Conservation (phyloP, 2,113 vertebrate species). For the Marcusenius ussheri region DNA sequence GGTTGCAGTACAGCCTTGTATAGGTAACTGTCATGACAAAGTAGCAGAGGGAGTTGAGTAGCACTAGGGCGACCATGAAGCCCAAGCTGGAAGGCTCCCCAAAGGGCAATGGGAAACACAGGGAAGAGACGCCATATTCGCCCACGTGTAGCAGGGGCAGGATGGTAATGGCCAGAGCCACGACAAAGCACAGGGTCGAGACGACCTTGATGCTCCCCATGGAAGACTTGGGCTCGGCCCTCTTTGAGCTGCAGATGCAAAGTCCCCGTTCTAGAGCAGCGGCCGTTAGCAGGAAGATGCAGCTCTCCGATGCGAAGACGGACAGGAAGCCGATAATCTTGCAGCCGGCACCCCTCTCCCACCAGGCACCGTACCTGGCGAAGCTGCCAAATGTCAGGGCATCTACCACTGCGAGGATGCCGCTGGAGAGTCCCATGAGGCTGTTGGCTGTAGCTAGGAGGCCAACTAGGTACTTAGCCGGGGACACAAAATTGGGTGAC, state of each 20-base stretch:
- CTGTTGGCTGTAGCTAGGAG: slow-evolving; percentile 73
- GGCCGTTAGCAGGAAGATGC: slow-evolving; percentile 78
- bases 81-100: slow-evolving; percentile 64
- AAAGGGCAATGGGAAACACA: slow-evolving; percentile 76
- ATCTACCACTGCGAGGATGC: slow-evolving; percentile 72
- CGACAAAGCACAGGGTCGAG: slow-evolving; percentile 51
- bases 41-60: slow-evolving; percentile 58
- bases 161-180: slow-evolving; percentile 63
- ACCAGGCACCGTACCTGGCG: slow-evolving; percentile 70
- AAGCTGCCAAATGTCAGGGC: slow-evolving; percentile 79
- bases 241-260: slow-evolving; percentile 52
- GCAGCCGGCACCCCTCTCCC: slow-evolving; percentile 82
- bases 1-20: slow-evolving; percentile 62
- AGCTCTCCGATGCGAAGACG: slow-evolving; percentile 77
- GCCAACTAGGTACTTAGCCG: slow-evolving; percentile 74
- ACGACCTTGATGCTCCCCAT: slow-evolving; percentile 47
- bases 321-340: slow-evolving; percentile 72
- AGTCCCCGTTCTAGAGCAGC: slow-evolving; percentile 75
- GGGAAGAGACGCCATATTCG: slow-evolving; percentile 65
- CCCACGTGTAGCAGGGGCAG: slow-evolving; percentile 68
- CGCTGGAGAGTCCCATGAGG: slow-evolving; percentile 72
- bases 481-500: slow-evolving; percentile 56
- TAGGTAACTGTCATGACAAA: slow-evolving; percentile 65
- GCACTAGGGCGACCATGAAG: slow-evolving; percentile 67
- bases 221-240: slow-evolving; percentile 55